Base-by-base conservation (phyloP, 64 coral and sea anemone species). In the Montipora cactus region DNA sequence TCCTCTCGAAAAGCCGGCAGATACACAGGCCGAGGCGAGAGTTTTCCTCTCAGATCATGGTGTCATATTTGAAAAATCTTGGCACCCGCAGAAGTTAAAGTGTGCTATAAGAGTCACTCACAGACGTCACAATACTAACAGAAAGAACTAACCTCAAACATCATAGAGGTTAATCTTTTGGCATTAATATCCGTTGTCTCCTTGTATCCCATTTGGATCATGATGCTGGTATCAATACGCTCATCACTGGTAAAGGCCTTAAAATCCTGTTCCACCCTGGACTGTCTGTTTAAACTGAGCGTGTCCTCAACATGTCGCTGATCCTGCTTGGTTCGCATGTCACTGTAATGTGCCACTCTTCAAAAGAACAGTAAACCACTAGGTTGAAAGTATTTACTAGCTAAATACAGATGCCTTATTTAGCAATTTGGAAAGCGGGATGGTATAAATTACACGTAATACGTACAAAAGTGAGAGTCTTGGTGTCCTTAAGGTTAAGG, bases 261-360 rank as follows among this genome's bases (percentile, higher is more conserved):
- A 7, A 49, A 79, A 20, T 79, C 76, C 47, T 19, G 46, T 52
- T 51, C 76, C 46, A 79, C 76, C 6, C 13, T 13, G 3, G 76
- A 79, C 19, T 48, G 76, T 19, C 76, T 79, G 46, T 79, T 79
- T 19, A 79, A 79, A 18, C 76, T 79, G 44, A 79, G 76, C 1
- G 76, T 79, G 5, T 79, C 76, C 14, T 79, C 76, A 15, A 50
- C 13, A n/a, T 79, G 5, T 50, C 76, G 46, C 14, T 79, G 76
- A 16, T 79, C 76, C 16, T 8, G 47, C 18, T 79, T 79, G 9
- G 76, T 51, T 79, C 5, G 76, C 76, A 16, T 79, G 10, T 79
- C 76, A 49, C 46, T 49, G 18, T 18, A 49, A 79, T 16, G 13
- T 79, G 76, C 46, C 76, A 79, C 14, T 50, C 76, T 79, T 79